phyloP scores from a whole-genome alignment of 53 echinoderm and acorn worm species.

The Paracentrotus lividus region DNA sequence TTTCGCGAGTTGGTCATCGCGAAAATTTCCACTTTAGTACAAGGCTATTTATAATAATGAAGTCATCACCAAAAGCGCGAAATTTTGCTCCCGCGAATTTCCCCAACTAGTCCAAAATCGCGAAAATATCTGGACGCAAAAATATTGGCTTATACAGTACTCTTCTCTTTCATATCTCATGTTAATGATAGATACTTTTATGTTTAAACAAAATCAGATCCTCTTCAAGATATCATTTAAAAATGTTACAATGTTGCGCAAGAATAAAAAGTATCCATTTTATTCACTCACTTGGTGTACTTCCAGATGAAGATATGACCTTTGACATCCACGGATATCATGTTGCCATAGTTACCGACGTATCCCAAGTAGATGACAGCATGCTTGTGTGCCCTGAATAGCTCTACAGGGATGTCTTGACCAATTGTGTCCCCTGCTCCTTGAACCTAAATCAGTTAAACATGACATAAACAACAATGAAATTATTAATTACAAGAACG shows the following conservation, averaged over 20 bases:
- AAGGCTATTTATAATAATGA: no score
- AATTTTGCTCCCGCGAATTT: no score
- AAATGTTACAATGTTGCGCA: neutral
- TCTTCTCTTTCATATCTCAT: no score
- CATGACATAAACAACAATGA: neutral
- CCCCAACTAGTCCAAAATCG: no score
- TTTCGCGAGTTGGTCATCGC: no score
- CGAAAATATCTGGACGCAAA: no score
- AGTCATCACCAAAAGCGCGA: no score
- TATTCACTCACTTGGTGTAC: slow-evolving; percentile 78
- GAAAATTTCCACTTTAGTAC: no score
- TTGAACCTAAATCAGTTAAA: slow-evolving; percentile 30
- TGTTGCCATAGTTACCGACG: slow-evolving; percentile 86
- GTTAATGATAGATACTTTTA: no score
- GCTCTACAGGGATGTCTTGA: slow-evolving; percentile 83
- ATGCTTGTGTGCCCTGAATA: slow-evolving; percentile 86
- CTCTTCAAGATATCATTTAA: no score
- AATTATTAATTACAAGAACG: neutral
- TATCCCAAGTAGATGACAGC: slow-evolving; percentile 86
- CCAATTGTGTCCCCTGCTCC: slow-evolving; percentile 76
- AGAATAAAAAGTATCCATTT: neutral
- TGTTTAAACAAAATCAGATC: no score
- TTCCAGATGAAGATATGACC: slow-evolving; percentile 91
- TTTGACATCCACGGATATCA: slow-evolving; percentile 89
- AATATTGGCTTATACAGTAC: no score